Evolutionary conservation across 2,113 vertebrate species (phyloP).

Genomic region (Oceanodroma tethys): DNA sequence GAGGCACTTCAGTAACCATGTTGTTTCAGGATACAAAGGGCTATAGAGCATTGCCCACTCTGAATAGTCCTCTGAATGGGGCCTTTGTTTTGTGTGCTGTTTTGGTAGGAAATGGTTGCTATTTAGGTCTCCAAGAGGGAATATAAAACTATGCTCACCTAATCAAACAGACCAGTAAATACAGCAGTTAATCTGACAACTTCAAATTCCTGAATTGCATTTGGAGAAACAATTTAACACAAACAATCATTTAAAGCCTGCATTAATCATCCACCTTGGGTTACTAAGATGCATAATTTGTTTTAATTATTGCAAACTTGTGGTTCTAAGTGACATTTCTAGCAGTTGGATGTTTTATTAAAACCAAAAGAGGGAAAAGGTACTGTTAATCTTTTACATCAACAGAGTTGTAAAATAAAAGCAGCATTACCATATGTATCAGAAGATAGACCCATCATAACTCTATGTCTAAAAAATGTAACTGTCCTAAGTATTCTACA

Average conservation of each 20-base stretch:
- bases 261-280: constrained; percentile 72
- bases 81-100: constrained; percentile 86
- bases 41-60: constrained; percentile 67
- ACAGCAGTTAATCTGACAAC: constrained; percentile 80
- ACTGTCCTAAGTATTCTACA: not conserved
- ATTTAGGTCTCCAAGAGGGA: constrained; percentile 89
- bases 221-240: constrained; percentile 77
- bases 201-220: constrained; percentile 78
- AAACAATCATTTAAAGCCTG: constrained; percentile 82
- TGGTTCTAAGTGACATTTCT: constrained; percentile 61
- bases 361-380: constrained; percentile 32
- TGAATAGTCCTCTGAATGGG: constrained; percentile 76
- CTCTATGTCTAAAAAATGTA: not conserved
- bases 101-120: constrained; percentile 91
- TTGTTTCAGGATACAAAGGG: constrained; percentile 76
- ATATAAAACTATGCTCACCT: constrained; percentile 91
- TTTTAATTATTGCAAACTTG: constrained; percentile 67
- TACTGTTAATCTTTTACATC: not conserved
- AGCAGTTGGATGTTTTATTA: constrained; percentile 38
- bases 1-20: constrained; percentile 68
- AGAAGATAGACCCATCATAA: not conserved
- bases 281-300: constrained; percentile 78
- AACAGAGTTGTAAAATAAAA: constrained; percentile 18
- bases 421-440: not conserved
- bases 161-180: constrained; percentile 85